These are phyloP conservation scores for Gambelia wislizenii DNA, from an alignment of 2,797 vertebrate genomes.

Conservation along the genomic window DNA sequence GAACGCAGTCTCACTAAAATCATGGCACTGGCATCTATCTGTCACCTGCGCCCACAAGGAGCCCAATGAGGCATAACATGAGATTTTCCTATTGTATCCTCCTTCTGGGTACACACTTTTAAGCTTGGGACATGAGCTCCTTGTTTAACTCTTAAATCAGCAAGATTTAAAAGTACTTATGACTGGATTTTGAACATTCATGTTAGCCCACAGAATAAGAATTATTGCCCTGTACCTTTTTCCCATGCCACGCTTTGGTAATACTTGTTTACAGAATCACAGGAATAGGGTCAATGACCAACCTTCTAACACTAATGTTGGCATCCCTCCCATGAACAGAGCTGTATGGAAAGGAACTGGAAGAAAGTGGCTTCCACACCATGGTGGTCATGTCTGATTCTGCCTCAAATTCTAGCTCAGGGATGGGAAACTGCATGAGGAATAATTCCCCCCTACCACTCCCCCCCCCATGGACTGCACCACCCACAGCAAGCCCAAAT, in stretches of 20 bases:
- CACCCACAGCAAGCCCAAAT: too few relatives aligned
- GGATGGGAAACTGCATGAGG: background rate
- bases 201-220: background rate
- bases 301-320: background rate
- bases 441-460: too few relatives aligned
- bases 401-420: background rate
- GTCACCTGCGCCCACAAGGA: background rate
- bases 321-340: background rate
- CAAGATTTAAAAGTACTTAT: background rate
- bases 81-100: background rate
- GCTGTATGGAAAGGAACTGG: background rate
- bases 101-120: background rate
- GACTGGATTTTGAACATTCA: background rate
- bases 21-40: background rate
- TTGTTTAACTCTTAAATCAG: background rate
- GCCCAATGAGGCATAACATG: too few relatives aligned
- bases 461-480: too few relatives aligned
- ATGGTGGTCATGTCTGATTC: too few relatives aligned
- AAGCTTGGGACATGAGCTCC: too few relatives aligned
- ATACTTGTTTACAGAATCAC: background rate
- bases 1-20: background rate
- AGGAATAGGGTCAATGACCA: too few relatives aligned
- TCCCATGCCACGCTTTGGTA: background rate
- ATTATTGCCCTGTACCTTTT: background rate
- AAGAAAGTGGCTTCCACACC: background rate